Evolutionary conservation across 2,113 vertebrate species (phyloP).

Genomic region (Chaetura pelagica): DNA sequence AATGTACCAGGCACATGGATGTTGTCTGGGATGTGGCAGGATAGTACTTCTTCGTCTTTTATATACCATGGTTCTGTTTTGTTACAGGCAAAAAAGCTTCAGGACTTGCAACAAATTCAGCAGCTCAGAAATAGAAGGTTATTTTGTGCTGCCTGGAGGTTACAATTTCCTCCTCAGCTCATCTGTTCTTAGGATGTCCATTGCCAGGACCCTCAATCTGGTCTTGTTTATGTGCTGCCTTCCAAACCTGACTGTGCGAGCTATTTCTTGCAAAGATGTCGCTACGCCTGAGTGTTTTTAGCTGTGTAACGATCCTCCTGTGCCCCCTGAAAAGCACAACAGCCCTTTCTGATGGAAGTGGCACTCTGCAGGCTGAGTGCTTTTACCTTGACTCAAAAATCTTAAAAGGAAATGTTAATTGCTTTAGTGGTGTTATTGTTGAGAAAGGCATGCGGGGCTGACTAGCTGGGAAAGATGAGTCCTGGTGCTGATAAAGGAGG

Average conservation of each 20-base stretch:
- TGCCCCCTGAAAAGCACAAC: constrained; percentile 35
- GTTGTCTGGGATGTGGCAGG: background rate
- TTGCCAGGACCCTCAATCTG: constrained; percentile 48
- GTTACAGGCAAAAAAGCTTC: background rate
- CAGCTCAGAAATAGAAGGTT: background rate
- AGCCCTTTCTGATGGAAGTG: background rate
- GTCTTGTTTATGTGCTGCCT: background rate
- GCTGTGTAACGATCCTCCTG: background rate
- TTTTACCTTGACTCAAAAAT: constrained; percentile 46
- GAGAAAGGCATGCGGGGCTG: background rate
- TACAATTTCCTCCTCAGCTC: background rate
- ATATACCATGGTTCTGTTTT: background rate
- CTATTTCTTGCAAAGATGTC: background rate
- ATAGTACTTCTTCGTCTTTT: background rate
- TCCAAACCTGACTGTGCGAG: background rate
- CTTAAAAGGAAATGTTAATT: constrained; percentile 58
- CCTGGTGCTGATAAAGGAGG: constrained; percentile 23
- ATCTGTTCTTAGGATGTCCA: constrained; percentile 1
- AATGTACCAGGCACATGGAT: background rate
- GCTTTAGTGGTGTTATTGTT: constrained; percentile 13
- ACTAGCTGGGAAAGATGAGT: background rate
- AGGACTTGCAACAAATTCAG: background rate
- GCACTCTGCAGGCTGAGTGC: background rate
- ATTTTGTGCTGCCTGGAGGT: background rate
- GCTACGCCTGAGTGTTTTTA: background rate